These are phyloP conservation scores for Heteropelma amictum DNA, from an alignment of 2,888 invertebrate genomes.

Conservation along the genomic window DNA sequence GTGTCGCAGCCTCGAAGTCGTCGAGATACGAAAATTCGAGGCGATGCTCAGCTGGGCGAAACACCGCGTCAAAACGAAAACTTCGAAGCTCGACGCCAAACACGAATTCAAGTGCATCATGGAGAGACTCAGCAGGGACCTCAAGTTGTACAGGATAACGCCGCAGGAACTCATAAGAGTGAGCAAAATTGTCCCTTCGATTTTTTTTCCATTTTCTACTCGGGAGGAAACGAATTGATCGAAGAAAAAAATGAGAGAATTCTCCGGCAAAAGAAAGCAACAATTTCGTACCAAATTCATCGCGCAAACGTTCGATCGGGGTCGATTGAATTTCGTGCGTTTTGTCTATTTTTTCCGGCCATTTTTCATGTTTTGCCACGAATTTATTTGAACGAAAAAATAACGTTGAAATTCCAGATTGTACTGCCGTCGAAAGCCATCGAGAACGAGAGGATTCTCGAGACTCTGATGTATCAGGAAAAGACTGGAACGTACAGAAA, in stretches of 20 bases:
- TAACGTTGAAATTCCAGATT: constrained; percentile 78
- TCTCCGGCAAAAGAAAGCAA: too few relatives aligned
- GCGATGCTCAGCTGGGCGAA: constrained; percentile 95
- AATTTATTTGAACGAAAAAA: neutral
- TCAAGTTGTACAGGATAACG: constrained; percentile 93
- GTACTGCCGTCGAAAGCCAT: constrained; percentile 95
- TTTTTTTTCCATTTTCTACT: neutral
- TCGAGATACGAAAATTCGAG: constrained; percentile 94
- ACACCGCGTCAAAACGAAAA: constrained; percentile 86
- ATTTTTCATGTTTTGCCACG: neutral
- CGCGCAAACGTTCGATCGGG: too few relatives aligned
- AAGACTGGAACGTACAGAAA: constrained; percentile 95
- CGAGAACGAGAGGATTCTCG: constrained; percentile 93
- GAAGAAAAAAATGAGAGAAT: too few relatives aligned
- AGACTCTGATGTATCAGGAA: constrained; percentile 95
- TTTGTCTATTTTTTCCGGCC: too few relatives aligned
- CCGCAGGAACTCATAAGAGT: constrained; percentile 95
- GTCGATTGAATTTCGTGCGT: too few relatives aligned
- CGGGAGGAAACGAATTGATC: too few relatives aligned
- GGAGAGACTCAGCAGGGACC: constrained; percentile 92
- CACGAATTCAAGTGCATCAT: constrained; percentile 95
- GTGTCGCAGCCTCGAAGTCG: constrained; percentile 93
- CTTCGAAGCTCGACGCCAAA: constrained; percentile 87
- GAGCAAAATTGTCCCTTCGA: constrained; percentile 54
- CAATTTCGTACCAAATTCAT: neutral